Evolutionary conservation across 2,888 invertebrate species (phyloP).

Genomic region (Leucozona laternaria): DNA sequence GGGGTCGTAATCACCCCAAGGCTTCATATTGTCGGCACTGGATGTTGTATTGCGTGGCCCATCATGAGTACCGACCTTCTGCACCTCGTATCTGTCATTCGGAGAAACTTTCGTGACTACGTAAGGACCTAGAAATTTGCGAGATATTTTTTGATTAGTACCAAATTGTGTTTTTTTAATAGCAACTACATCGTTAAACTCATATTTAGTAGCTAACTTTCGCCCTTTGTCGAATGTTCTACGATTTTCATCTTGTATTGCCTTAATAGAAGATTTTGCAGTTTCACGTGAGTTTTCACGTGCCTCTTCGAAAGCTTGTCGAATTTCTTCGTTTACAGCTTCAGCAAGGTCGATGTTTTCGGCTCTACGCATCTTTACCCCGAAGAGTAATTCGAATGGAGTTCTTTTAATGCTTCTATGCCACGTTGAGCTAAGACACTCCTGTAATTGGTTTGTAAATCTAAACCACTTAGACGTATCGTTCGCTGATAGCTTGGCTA

Average conservation of each 20-base stretch:
- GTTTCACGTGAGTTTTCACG: constrained; percentile 15
- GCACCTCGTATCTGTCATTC: no score
- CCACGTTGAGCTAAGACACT: constrained; percentile 24
- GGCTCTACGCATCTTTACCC: not conserved
- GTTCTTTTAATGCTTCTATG: constrained; percentile 12
- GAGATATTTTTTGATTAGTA: no score
- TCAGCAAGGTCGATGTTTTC: constrained; percentile 2
- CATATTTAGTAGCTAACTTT: constrained; percentile 13
- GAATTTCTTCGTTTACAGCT: constrained; percentile 15
- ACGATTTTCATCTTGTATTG: constrained; percentile 28
- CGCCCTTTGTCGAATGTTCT: constrained; percentile 4
- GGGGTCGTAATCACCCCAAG: no score
- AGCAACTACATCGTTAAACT: not conserved
- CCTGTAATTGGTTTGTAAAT: constrained; percentile 33
- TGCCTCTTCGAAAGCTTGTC: constrained; percentile 7
- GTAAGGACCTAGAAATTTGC: no score
- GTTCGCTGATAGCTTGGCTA: constrained; percentile 13
- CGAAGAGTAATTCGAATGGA: constrained; percentile 24
- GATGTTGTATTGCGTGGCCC: no score
- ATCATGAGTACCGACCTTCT: no score
- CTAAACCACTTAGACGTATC: constrained; percentile 17
- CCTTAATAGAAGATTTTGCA: not conserved
- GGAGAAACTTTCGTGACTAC: no score
- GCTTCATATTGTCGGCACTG: no score
- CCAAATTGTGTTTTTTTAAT: no score